Base-by-base conservation (phyloP, 1,140 invertebrate species). In the Trinorchestia longiramus region DNA sequence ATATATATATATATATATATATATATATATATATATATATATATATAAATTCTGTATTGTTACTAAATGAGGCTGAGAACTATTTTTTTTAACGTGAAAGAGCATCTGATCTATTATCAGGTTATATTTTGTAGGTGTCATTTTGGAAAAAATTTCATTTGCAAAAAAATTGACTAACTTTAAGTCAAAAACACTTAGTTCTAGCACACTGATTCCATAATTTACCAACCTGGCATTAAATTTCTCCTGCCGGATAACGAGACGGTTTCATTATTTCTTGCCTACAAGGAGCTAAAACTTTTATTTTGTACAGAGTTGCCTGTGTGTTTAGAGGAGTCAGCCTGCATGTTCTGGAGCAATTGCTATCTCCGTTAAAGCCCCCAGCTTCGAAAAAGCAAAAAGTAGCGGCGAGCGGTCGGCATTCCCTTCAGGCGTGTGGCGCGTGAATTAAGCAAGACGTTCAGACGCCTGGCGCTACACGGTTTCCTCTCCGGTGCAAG, bases 371-470 rank as follows among this genome's bases (percentile, higher is more conserved):
- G 62, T 77, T 77, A 77, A 77, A 77, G 62, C 62, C 62, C 15
- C 62, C 62, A 77, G 62, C 62, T 77, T 77, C 62, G 62, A 77
- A 77, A 77, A 77, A 77, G 62, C 62, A 77, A 53, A 77, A 77
- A 77, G 62, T 28, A 77, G 28, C 11, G 28, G 28, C 15, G 15
- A 77, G 62, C 62, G 62, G 62, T 77, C 88, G 88, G 92, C 1
- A 94, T 94, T 94, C 92, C 44, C 44, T 47, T 6, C 92, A 94
- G 92, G 92, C 43, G 43, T 11, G 4, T 23, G 43, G 40, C 92
- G 43, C 44, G 36, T 94, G 92, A 94, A 94, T 94, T 94, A 94
- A 94, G 92, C 92, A 94, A 94, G 92, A 94, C 43, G 92, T 94
- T 94, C 40, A 6, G 88, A 28, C 36, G 92, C 11, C 92, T 11